phyloP scores from a whole-genome alignment of 2,113 vertebrate genomes.

The Dolichotis patagonum region DNA sequence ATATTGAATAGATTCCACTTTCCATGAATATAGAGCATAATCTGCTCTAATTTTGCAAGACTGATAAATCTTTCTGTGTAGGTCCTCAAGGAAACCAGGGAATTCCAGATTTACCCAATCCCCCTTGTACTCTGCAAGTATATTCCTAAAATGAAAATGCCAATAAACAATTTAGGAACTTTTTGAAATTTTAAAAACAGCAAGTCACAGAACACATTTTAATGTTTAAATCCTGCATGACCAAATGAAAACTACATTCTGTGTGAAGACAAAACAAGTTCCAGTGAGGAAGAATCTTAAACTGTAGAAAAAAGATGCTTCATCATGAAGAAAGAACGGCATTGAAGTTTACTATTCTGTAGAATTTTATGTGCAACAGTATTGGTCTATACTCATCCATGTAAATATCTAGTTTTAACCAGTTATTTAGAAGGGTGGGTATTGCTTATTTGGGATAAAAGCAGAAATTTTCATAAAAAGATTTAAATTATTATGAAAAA shows the following conservation, averaged over 20 bases:
- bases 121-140: neutral
- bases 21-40: neutral
- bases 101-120: neutral
- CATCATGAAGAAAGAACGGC: neutral
- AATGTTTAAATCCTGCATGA: neutral
- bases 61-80: neutral
- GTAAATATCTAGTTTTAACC: neutral
- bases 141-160: neutral
- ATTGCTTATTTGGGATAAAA: neutral
- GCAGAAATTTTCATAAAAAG: neutral
- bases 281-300: neutral
- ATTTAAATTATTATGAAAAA: slow-evolving; percentile 44
- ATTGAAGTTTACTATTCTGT: neutral
- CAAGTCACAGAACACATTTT: neutral
- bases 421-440: neutral
- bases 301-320: neutral
- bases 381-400: neutral
- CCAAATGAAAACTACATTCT: neutral
- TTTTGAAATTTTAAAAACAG: neutral
- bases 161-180: neutral
- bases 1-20: neutral
- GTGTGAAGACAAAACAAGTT: neutral
- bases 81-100: neutral
- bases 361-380: neutral
- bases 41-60: neutral